Conservation (phyloP, 1,140 invertebrate genomes). For the Protaetia brevitarsis region DNA sequence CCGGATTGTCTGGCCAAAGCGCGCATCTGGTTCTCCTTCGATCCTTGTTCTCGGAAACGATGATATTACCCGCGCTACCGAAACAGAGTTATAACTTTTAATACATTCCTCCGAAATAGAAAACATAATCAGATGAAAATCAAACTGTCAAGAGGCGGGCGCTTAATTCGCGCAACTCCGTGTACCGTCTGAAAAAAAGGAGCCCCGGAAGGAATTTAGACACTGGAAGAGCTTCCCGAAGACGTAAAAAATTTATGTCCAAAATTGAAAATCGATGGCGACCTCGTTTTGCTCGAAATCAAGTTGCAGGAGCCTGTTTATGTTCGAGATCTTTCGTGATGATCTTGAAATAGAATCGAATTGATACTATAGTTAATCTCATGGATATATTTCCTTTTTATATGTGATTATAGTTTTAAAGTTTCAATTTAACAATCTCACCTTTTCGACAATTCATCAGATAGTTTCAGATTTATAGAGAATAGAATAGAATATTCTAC, state of each 20-base stretch:
- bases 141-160: constrained; percentile 3
- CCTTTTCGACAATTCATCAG: too few species aligned
- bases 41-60: neutral
- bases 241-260: constrained; percentile 12
- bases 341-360: too few species aligned
- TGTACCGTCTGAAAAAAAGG: neutral
- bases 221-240: neutral
- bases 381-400: too few species aligned
- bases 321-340: too few species aligned
- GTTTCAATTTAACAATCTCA: too few species aligned
- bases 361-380: too few species aligned
- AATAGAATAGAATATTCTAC: too few species aligned
- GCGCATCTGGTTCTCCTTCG: neutral
- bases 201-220: neutral
- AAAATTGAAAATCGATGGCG: constrained; percentile 4
- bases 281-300: neutral
- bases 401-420: too few species aligned
- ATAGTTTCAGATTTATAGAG: too few species aligned
- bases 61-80: neutral
- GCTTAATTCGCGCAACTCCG: neutral
- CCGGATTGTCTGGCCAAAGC: constrained; percentile 3
- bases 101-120: constrained; percentile 1
- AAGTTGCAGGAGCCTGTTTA: too few species aligned
- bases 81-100: constrained; percentile 18
- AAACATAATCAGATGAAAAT: constrained; percentile 17